These are phyloP conservation scores for Heliangelus exortis DNA, from an alignment of 2,797 vertebrate species.

Conservation along the genomic window DNA sequence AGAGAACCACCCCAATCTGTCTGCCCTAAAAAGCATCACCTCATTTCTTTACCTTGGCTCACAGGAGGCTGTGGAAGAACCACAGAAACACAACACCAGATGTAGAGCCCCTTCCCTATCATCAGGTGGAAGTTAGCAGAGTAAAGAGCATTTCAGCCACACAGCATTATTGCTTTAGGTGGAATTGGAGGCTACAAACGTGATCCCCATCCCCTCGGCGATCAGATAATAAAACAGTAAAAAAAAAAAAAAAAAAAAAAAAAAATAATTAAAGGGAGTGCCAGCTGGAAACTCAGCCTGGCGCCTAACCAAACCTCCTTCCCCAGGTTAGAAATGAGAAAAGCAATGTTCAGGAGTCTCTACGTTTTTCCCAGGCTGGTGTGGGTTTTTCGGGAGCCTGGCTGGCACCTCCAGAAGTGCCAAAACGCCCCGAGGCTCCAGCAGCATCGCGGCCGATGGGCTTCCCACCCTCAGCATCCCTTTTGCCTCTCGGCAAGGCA, in stretches of 20 bases:
- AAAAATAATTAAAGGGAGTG: background rate
- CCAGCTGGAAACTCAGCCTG: background rate
- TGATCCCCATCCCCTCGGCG: fast-evolving
- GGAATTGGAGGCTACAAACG: background rate
- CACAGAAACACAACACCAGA: fast-evolving
- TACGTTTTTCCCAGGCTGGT: too few relatives aligned
- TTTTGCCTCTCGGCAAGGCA: fast-evolving
- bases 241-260: too few relatives aligned
- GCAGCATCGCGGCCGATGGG: background rate
- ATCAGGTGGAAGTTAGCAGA: background rate
- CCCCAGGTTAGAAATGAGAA: background rate
- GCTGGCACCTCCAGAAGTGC: background rate
- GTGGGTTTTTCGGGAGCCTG: background rate
- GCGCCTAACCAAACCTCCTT: background rate
- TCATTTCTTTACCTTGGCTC: background rate
- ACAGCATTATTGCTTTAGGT: fast-evolving
- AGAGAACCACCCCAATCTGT: background rate
- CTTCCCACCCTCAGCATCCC: background rate
- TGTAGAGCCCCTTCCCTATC: background rate
- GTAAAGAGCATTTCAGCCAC: background rate
- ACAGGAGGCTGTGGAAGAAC: background rate
- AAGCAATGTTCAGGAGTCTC: background rate
- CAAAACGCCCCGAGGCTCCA: fast-evolving
- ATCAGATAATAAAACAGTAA: background rate
- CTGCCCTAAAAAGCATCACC: background rate